Conservation (phyloP, 92 coral and sea anemone genomes). For the Zoanthus solanderi region DNA sequence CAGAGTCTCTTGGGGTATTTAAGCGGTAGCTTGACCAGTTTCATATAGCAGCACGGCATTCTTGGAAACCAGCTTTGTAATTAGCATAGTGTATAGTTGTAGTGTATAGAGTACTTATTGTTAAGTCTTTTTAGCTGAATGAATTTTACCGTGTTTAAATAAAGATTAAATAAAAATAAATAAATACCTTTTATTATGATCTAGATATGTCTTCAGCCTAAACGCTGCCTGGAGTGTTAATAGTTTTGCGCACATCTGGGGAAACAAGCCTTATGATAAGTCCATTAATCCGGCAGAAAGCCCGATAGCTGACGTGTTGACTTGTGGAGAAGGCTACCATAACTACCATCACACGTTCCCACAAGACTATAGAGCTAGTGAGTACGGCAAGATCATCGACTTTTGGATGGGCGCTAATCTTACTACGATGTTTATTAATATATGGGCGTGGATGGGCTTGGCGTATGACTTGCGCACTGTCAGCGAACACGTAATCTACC, state of each 20-base stretch:
- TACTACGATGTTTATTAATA: conserved; percentile 65
- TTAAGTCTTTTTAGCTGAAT: too few species aligned
- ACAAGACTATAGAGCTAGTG: conserved; percentile 82
- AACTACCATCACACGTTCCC: conserved; percentile 90
- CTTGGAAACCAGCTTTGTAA: too few species aligned
- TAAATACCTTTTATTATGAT: too few species aligned
- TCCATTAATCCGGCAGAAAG: conserved; percentile 82
- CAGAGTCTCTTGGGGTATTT: too few species aligned
- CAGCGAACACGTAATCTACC: conserved; percentile 58
- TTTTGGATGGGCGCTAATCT: conserved; percentile 53
- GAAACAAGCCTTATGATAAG: conserved; percentile 77
- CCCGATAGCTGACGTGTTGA: conserved; percentile 48
- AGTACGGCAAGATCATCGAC: conserved; percentile 57
- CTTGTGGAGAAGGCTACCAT: conserved; percentile 84
- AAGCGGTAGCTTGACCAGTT: too few species aligned
- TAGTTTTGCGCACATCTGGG: conserved; percentile 85
- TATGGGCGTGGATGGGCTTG: conserved; percentile 68
- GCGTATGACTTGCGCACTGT: conserved; percentile 73
- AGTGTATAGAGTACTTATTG: too few species aligned
- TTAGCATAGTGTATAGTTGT: too few species aligned
- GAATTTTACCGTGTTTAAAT: too few species aligned
- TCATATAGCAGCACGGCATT: too few species aligned
- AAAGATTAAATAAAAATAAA: too few species aligned
- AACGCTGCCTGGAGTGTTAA: conserved; percentile 85
- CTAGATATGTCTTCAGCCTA: conserved; percentile 50